Conservation (phyloP, 2,888 invertebrate genomes). For the Archips crataeganus region DNA sequence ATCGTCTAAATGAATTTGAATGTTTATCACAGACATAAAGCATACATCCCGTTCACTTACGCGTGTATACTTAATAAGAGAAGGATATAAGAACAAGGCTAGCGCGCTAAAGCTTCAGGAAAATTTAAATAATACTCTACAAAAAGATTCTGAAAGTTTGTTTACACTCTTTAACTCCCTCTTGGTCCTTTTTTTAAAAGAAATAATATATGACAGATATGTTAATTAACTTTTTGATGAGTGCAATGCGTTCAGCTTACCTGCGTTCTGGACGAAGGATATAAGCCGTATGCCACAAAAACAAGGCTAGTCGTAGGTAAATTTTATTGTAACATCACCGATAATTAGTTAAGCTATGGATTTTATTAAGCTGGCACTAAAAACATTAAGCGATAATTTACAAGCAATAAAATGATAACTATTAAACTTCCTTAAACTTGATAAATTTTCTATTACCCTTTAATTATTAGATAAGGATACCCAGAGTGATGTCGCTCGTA, state of each 20-base stretch:
- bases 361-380: slow-evolving; percentile 28
- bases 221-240: not conserved
- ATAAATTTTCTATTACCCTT: slow-evolving; percentile 30
- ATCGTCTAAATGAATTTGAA: too few relatives aligned
- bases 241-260: slow-evolving; percentile 47
- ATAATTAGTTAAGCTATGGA: slow-evolving; percentile 29
- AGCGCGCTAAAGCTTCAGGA: too few relatives aligned
- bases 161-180: not conserved
- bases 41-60: too few relatives aligned
- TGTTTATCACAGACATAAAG: too few relatives aligned
- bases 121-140: too few relatives aligned
- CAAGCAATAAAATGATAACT: slow-evolving; percentile 35
- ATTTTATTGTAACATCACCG: slow-evolving; percentile 13
- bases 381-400: slow-evolving; percentile 33
- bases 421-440: slow-evolving; percentile 10
- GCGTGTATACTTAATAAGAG: too few relatives aligned
- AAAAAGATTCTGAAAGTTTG: not conserved
- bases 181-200: not conserved
- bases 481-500: not conserved
- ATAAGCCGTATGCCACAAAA: slow-evolving; percentile 50
- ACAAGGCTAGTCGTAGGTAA: slow-evolving; percentile 24
- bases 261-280: slow-evolving; percentile 54
- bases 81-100: too few relatives aligned
- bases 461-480: slow-evolving; percentile 25
- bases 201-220: not conserved